Evolutionary conservation across 2,113 vertebrate genomes (phyloP).

Genomic region (Lepus timidus): DNA sequence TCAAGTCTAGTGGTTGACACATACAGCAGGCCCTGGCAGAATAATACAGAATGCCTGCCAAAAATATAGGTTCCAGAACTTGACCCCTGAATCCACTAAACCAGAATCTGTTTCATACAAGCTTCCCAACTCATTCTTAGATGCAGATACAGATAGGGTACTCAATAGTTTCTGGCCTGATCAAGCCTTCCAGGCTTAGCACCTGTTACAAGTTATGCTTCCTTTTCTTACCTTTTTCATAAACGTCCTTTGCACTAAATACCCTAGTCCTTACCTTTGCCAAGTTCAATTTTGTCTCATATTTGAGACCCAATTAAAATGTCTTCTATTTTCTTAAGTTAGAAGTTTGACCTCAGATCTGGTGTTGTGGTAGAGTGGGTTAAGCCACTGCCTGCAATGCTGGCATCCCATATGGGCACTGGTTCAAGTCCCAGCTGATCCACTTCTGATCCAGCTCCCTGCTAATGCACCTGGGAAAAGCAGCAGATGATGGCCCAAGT

Average conservation of each 20-base stretch:
- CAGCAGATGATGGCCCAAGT: too few species aligned
- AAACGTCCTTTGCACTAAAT: not conserved
- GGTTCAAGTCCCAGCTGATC: too few species aligned
- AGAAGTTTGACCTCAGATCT: slow-evolving; percentile 1
- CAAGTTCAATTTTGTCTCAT: slow-evolving; percentile 46
- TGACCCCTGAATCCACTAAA: not conserved
- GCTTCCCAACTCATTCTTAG: not conserved
- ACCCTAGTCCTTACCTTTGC: not conserved
- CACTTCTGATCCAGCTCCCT: too few species aligned
- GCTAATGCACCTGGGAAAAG: too few species aligned
- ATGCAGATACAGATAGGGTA: not conserved
- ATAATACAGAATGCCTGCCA: slow-evolving; percentile 47
- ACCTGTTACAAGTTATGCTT: not conserved
- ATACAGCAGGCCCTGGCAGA: not conserved
- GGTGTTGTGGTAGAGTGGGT: too few species aligned
- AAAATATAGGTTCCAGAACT: not conserved
- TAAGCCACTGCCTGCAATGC: too few species aligned
- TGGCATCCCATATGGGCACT: too few species aligned
- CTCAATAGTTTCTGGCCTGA: not conserved
- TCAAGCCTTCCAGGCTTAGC: not conserved
- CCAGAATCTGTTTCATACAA: not conserved
- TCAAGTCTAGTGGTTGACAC: slow-evolving; percentile 1
- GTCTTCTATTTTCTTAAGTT: slow-evolving; percentile 12
- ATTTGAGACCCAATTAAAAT: slow-evolving; percentile 33
- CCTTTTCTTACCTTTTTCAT: slow-evolving; percentile 18